A percentile compares a stretch with the other conserved stretches of the same genome.
Conservation (phyloP, 2,797 vertebrate species). For the Pangasius krempfi region DNA sequence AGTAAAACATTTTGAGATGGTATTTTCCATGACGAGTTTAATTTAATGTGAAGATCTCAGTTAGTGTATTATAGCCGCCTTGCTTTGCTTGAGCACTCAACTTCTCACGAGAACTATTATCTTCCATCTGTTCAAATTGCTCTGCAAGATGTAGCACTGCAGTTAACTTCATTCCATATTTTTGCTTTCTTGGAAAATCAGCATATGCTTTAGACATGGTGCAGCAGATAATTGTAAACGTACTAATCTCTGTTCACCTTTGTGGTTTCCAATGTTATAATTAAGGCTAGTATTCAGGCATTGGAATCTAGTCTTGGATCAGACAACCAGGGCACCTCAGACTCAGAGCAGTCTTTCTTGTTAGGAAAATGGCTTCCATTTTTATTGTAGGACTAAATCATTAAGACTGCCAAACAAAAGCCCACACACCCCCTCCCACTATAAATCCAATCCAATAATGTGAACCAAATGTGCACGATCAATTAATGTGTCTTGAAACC, state of each 20-base stretch:
- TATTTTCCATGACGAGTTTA: slow-evolving; percentile 38
- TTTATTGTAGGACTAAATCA: slow-evolving; percentile 33
- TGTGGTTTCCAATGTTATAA: slow-evolving; percentile 17
- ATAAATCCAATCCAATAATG: slow-evolving; percentile 47
- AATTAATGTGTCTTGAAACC: neutral
- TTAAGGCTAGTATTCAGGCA: neutral
- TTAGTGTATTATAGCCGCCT: slow-evolving; percentile 43
- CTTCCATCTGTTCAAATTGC: slow-evolving; percentile 48
- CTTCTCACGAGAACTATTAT: slow-evolving; percentile 44
- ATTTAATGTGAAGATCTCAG: slow-evolving; percentile 38
- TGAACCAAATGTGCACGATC: slow-evolving; percentile 24
- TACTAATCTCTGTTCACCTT: neutral
- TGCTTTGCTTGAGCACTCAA: slow-evolving; percentile 46
- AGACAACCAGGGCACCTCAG: neutral
- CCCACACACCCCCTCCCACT: slow-evolving; percentile 12
- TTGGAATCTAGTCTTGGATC: neutral
- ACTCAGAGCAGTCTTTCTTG: neutral
- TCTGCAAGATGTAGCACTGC: slow-evolving; percentile 18
- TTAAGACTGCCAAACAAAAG: slow-evolving; percentile 19
- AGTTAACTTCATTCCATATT: slow-evolving; percentile 30
- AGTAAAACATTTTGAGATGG: slow-evolving; percentile 38
- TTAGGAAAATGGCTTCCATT: neutral
- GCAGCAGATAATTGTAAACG: neutral
- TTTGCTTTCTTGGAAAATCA: slow-evolving; percentile 36
- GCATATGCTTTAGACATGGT: slow-evolving; percentile 13